These are phyloP conservation scores for Chirona hameri DNA, from an alignment of 2,888 invertebrate genomes.

Conservation along the genomic window DNA sequence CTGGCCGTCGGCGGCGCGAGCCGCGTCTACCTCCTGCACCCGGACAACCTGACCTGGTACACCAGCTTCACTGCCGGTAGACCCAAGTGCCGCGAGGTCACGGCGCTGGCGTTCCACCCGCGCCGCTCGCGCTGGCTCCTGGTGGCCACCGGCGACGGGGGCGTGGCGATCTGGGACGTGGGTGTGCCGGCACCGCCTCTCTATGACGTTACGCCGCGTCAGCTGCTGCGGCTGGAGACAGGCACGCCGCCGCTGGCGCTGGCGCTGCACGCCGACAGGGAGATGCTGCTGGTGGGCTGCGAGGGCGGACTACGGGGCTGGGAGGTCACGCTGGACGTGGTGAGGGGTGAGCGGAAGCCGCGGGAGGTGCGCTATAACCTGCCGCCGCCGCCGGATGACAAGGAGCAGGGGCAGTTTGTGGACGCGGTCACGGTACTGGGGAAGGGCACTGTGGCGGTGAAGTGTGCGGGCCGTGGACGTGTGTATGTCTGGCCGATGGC, in stretches of 20 bases:
- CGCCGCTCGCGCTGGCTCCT: constrained; percentile 38
- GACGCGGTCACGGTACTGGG: constrained; percentile 38
- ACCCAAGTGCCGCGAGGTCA: not conserved
- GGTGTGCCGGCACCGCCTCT: constrained; percentile 38
- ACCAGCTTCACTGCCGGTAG: not conserved
- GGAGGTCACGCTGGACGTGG: constrained; percentile 38
- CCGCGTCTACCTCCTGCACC: not conserved
- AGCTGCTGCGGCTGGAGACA: constrained; percentile 33
- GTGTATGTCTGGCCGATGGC: constrained; percentile 39
- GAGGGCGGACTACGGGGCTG: constrained; percentile 40
- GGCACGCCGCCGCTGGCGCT: constrained; percentile 39
- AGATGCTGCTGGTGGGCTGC: constrained; percentile 40
- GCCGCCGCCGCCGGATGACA: not conserved
- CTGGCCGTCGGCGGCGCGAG: not conserved
- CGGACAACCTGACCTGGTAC: constrained; percentile 22
- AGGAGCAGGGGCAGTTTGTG: constrained; percentile 36
- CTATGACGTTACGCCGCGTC: constrained; percentile 36
- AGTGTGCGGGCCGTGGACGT: constrained; percentile 40
- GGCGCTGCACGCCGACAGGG: constrained; percentile 36
- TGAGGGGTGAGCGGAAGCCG: constrained; percentile 35
- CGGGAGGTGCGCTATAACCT: not conserved
- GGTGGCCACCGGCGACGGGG: constrained; percentile 43
- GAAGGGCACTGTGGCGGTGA: constrained; percentile 38
- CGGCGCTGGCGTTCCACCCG: not conserved
- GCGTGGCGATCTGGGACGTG: constrained; percentile 42